Evolutionary conservation across 2,888 invertebrate species (phyloP).

Genomic region (Lottia gigantea): DNA sequence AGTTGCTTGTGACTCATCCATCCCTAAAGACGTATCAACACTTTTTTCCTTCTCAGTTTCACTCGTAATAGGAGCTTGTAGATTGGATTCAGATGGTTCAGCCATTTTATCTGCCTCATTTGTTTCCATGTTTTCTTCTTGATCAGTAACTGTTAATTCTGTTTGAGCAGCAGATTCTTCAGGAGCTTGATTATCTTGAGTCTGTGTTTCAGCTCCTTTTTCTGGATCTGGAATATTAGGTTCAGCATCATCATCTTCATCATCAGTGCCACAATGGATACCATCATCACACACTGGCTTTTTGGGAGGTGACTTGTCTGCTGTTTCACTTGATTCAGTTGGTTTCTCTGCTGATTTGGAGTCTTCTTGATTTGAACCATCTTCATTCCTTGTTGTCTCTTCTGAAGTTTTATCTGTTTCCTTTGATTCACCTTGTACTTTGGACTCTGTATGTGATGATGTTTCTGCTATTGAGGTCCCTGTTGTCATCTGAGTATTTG

Average conservation of each 20-base stretch:
- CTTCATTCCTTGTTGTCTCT: constrained; percentile 14
- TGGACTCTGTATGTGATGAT: constrained; percentile 9
- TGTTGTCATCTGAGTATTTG: constrained; percentile 8
- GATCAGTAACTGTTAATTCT: background rate
- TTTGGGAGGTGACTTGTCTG: constrained; percentile 25
- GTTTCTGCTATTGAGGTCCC: constrained; percentile 11
- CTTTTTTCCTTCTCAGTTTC: constrained; percentile 20
- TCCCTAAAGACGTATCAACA: constrained; percentile 24
- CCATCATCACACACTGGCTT: constrained; percentile 36
- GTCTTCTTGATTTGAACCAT: background rate
- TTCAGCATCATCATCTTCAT: constrained; percentile 28
- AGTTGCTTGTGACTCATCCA: background rate
- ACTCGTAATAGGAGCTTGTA: background rate
- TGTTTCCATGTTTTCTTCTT: background rate
- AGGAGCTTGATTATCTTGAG: constrained; percentile 14
- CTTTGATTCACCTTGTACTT: constrained; percentile 21
- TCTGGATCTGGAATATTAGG: constrained; percentile 10
- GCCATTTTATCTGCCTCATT: background rate
- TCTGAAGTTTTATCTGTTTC: background rate
- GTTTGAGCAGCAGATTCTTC: constrained; percentile 11
- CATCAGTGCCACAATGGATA: constrained; percentile 43
- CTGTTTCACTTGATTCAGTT: constrained; percentile 7
- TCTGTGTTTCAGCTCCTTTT: constrained; percentile 18
- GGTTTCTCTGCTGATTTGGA: too few relatives aligned
- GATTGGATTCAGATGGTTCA: background rate